Evolutionary conservation across 2,797 vertebrate species (phyloP).

Genomic region (Sorex maritimensis): DNA sequence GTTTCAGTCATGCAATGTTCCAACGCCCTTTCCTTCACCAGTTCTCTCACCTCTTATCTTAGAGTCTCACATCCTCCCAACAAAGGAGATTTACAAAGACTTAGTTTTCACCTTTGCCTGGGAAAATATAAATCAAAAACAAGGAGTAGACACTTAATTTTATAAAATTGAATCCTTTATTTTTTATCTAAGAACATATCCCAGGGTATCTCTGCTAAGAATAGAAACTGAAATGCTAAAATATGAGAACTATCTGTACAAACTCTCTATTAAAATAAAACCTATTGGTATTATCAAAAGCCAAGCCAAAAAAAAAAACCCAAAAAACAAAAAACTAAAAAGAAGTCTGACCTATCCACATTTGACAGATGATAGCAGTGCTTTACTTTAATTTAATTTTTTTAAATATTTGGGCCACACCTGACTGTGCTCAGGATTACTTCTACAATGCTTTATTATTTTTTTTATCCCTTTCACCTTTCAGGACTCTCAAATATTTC

Average conservation of each 20-base stretch:
- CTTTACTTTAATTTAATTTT: neutral
- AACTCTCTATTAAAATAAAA: neutral
- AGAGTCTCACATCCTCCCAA: neutral
- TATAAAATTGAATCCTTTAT: conserved; percentile 34
- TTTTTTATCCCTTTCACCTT: neutral
- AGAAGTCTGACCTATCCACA: neutral
- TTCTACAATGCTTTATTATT: too few relatives aligned
- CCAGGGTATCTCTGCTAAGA: neutral
- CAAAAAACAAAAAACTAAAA: neutral
- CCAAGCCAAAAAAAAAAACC: neutral
- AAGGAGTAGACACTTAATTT: neutral
- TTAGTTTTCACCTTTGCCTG: neutral
- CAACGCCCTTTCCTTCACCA: too few relatives aligned
- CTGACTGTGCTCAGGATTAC: too few relatives aligned
- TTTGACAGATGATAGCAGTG: neutral
- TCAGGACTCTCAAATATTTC: conserved; percentile 10
- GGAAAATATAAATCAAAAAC: conserved; percentile 47
- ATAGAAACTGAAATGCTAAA: conserved; percentile 60
- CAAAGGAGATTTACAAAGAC: neutral
- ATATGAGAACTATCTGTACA: neutral
- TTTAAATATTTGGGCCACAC: too few relatives aligned
- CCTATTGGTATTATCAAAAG: neutral
- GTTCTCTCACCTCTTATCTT: neutral
- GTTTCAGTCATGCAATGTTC: neutral
- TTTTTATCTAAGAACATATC: conserved; percentile 49